Evolutionary conservation across 92 coral and sea anemone genomes (phyloP).

Genomic region (Heliopora coerulea): DNA sequence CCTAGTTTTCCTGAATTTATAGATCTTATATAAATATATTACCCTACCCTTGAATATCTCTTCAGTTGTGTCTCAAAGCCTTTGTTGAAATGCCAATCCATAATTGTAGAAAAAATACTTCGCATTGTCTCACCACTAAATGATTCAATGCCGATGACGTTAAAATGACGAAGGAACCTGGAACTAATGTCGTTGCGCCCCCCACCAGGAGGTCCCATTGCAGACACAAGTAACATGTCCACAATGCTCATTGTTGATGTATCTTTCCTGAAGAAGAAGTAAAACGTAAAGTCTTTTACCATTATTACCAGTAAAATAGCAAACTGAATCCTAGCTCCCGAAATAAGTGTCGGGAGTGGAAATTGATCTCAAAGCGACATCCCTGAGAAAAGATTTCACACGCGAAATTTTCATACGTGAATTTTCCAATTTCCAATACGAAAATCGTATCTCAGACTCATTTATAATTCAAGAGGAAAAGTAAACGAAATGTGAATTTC

Average conservation of each 20-base stretch:
- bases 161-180: conserved; percentile 89
- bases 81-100: conserved; percentile 98
- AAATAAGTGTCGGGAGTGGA: no score
- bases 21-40: no score
- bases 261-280: conserved; percentile 67
- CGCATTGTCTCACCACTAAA: conserved; percentile 88
- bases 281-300: no score
- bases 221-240: conserved; percentile 80
- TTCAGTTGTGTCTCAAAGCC: conserved; percentile 95
- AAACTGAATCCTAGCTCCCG: no score
- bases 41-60: conserved; percentile 80
- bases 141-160: conserved; percentile 91
- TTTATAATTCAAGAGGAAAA: no score
- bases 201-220: conserved; percentile 99
- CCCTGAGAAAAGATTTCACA: no score
- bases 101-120: conserved; percentile 89
- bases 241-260: conserved; percentile 76
- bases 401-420: no score
- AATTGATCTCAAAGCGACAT: no score
- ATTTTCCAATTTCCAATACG: no score
- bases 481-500: no score
- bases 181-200: conserved; percentile 93
- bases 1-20: not conserved
- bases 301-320: no score
- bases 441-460: no score